Base-by-base conservation (phyloP, 2,113 vertebrate genomes). In the Zosterops lateralis region DNA sequence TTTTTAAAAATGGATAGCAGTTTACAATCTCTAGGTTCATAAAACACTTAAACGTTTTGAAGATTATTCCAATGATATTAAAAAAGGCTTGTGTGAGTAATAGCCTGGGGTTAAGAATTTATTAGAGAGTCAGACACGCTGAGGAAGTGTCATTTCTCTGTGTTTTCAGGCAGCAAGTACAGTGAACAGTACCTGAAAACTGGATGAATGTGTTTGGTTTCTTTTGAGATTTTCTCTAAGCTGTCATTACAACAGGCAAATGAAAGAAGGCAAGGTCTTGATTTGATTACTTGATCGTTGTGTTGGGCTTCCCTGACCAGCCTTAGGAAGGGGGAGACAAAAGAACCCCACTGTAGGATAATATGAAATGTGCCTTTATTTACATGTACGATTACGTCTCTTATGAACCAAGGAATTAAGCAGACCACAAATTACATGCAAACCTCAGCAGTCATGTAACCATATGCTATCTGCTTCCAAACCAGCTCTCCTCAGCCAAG, bases 401-500 rank as follows among this genome's bases (percentile, higher is more conserved):
- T 89, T 71, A 54, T 1, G 8, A 86, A 94, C 79, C 24, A 83
- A 74, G 70, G 64, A 72, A 93, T 89, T 78, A 94, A 87, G 57
- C 65, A 92, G 82, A 89, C 36, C 54, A 85, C 68, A 92, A 84
- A 92, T 87, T 51, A 76, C 53, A 74, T 51, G 40, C 75, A 84
- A 94, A 83, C 67, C 67, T 82, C 75, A 90, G 84, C 40, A 93
- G 73, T 14, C 75, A 62, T n/a, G 56, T 74, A 96, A 68, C 71
- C 86, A 94, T 72, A 81, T 26, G 86, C 51, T 87, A 40, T 57
- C 79, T 95, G 60, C 65, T 71, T 93, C 68, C 44, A 50, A 89
- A 80, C 31, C 67, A 93, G 48, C 51, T 81, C 86, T 84, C 67
- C 68, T 22, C 1, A 2, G 67, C 36, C 88, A 77, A 54, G 34